Base-by-base conservation (phyloP, 2,113 vertebrate genomes). In the Psittacula cyanocephala region DNA sequence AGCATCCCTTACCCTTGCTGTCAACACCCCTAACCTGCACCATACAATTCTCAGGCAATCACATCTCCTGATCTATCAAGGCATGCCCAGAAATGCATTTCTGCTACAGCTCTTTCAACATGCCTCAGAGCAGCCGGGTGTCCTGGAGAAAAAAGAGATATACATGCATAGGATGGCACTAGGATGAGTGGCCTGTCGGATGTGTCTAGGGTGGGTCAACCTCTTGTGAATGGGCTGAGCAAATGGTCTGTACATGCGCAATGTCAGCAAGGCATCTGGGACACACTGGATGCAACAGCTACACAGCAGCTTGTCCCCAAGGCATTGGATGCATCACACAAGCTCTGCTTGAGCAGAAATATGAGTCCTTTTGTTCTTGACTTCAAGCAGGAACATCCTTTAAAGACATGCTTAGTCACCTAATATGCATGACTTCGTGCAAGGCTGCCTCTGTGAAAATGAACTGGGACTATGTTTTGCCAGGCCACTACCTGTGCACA, bases 51-150 rank as follows among this genome's bases (percentile, higher is more conserved):
- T 74, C 3, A 2, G 11, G 24, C 10, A 8, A 81, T 59, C 39
- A 27, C 46, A 63, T 55, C 53, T 91, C 22, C n/a, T 62, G 35
- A 22, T 64, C 3, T 76, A 80, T 41, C 69, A 63, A 78, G 55
- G 49, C 3, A 4, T 37, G 43, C 28, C 55, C 62, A 91, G 82
- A 79, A 91, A 81, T 33, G 39, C 53, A 60, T 12, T 55, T 63
- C 37, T 91, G 25, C 37, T 0, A 1, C 1, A 4, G 33, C n/a
- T 47, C 4, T 63, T 68, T 60, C 17, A 44, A 46, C 0, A 0
- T 29, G 22, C 28, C 35, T 83, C 28, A 44, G 24, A 37, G 50
- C 31, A 89, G 49, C 6, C 62, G 41, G 8, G 20, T 70, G 35
- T 62, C 41, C 59, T 69, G 53, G 52, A 33, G 39, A 68, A 41